Conservation (phyloP, 2,888 invertebrate genomes). For the Drosophila pseudotakahashii region DNA sequence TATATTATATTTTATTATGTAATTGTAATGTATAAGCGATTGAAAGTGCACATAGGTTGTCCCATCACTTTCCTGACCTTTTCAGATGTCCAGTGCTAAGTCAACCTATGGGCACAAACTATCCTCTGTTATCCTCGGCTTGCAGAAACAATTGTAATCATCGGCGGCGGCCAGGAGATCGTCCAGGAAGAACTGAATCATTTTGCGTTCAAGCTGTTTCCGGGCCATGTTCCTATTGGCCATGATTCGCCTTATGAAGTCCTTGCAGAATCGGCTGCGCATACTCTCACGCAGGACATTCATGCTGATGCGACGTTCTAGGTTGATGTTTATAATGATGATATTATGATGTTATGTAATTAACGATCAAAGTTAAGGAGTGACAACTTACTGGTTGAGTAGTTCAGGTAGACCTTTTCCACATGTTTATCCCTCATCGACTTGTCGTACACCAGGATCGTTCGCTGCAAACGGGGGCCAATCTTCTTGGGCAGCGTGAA, state of each 20-base stretch:
- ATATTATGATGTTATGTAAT: no score
- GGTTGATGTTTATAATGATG: not conserved
- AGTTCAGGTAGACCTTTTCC: not conserved
- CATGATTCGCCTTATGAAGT: conserved; percentile 1
- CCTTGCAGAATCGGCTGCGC: conserved; percentile 2
- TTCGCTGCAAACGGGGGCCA: conserved; percentile 6
- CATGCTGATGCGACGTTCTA: conserved; percentile 11
- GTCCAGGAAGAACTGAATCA: not conserved
- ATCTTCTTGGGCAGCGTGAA: not conserved
- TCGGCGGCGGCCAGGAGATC: not conserved
- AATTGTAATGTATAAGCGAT: not conserved
- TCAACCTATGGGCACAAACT: conserved; percentile 11
- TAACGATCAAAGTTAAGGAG: not conserved
- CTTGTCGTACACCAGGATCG: conserved; percentile 8
- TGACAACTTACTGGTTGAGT: conserved; percentile 4
- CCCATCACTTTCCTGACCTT: not conserved
- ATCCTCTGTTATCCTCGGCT: not conserved
- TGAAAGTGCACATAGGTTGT: not conserved
- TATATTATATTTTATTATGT: no score
- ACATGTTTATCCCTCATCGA: not conserved
- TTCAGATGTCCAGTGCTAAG: not conserved
- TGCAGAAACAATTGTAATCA: conserved; percentile 10
- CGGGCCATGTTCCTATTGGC: not conserved
- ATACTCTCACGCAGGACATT: not conserved
- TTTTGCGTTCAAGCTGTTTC: not conserved